phyloP scores from a whole-genome alignment of 2,113 vertebrate species.

The Takifugu bimaculatus region DNA sequence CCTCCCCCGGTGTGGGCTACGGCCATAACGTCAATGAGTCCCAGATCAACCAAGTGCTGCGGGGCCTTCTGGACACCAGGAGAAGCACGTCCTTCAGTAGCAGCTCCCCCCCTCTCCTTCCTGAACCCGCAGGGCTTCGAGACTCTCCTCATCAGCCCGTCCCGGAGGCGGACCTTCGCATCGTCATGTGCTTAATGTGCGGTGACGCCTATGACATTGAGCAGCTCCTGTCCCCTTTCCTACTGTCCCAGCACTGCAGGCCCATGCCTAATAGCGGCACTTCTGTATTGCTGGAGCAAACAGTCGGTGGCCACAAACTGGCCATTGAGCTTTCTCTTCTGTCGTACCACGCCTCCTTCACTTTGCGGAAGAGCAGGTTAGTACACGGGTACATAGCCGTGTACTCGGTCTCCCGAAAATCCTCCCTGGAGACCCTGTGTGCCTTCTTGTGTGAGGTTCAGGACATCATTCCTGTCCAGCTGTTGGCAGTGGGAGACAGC shows the following conservation, averaged over 20 bases:
- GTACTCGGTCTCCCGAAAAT: conserved; percentile 84
- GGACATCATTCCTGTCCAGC: conserved; percentile 91
- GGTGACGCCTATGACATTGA: conserved; percentile 85
- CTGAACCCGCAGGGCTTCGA: conserved; percentile 76
- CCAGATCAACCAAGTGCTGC: conserved; percentile 91
- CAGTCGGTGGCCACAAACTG: conserved; percentile 79
- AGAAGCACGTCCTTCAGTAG: conserved; percentile 78
- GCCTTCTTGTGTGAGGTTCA: conserved; percentile 95
- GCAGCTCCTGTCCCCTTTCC: conserved; percentile 84
- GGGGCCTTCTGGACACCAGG: conserved; percentile 85
- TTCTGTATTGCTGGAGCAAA: conserved; percentile 84
- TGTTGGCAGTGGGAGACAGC: conserved; percentile 86
- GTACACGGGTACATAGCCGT: conserved; percentile 93
- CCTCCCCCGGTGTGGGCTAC: conserved; percentile 85
- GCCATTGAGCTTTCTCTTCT: conserved; percentile 86
- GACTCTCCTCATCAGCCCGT: conserved; percentile 79
- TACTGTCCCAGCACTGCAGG: conserved; percentile 83
- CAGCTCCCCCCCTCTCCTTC: conserved; percentile 73
- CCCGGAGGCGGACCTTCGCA: conserved; percentile 84
- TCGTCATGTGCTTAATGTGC: conserved; percentile 94
- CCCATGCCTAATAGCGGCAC: conserved; percentile 78
- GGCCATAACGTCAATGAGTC: conserved; percentile 90
- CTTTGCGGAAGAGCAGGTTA: conserved; percentile 85
- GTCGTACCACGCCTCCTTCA: conserved; percentile 92
- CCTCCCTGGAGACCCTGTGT: conserved; percentile 90